Evolutionary conservation across 2,888 invertebrate species (phyloP).

Genomic region (Pardosa pseudoannulata): DNA sequence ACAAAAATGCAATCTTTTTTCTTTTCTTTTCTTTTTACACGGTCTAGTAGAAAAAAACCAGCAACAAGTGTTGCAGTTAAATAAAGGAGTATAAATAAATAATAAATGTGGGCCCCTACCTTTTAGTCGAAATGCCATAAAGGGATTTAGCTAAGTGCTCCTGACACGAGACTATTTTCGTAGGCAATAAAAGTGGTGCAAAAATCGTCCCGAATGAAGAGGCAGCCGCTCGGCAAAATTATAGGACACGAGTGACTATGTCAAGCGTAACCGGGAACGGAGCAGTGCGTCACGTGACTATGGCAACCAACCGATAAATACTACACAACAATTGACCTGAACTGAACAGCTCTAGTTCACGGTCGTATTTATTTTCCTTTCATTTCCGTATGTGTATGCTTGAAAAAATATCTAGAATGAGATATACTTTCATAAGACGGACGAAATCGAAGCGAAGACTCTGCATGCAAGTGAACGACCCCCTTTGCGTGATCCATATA

Average conservation of each 20-base stretch:
- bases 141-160: not conserved
- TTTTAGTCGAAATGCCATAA: not conserved
- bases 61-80: not conserved
- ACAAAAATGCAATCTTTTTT: too few species aligned
- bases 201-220: not conserved
- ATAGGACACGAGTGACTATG: not conserved
- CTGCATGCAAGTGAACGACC: too few species aligned
- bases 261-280: not conserved
- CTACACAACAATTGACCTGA: slow-evolving; percentile 59
- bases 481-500: too few species aligned
- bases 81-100: not conserved
- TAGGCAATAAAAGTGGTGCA: not conserved
- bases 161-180: not conserved
- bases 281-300: slow-evolving; percentile 45
- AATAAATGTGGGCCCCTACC: not conserved
- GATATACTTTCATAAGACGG: too few species aligned
- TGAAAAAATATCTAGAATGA: too few species aligned
- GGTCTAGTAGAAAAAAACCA: too few species aligned
- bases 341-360: slow-evolving; percentile 54
- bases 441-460: too few species aligned
- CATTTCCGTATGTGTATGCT: slow-evolving; percentile 7
- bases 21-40: too few species aligned
- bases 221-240: not conserved
- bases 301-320: slow-evolving; percentile 46
- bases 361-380: slow-evolving; percentile 10